Evolutionary conservation across 1,140 invertebrate species (phyloP), one percentile per base, ranked within the genome.

Genomic region (Popillia japonica): DNA sequence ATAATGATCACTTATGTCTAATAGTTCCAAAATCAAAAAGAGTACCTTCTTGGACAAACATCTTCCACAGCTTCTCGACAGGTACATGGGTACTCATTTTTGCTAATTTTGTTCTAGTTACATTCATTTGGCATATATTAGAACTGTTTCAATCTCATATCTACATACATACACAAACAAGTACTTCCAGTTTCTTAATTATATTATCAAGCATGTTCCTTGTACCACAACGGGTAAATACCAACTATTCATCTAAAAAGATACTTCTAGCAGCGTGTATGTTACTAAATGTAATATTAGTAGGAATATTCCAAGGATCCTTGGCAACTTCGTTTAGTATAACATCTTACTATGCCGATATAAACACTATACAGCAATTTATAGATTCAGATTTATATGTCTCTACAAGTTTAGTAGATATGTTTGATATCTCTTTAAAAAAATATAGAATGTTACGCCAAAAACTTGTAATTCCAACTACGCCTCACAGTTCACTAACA

Each of bases 1-100:
- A 80, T 20, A 84, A 82, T 44, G 88, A 89, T 80, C 74, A 83
- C 40, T 72, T 89, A 10, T 89, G 88, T 80, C 78, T 88, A 3
- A 78, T 88, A 3, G 86, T 86, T 0, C 87, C 87, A 0, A 87
- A 87, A 80, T 81, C 87, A 14, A 14, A 61, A 7, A 81, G 80
- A 40, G 85, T 88, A 79, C 88, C 87, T 1, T 80, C 87, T 44
- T 88, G 87, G 85, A 75, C 86, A 27, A 79, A 83, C 4, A 84
- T 88, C 6, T 87, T 86, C 82, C 72, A 83, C 20, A 82, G 86
- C 72, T 88, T 88, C 59, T 74, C 84, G 17, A 74, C 75, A 0
- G 77, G 72, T 0, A 79, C 86, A 11, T 89, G 87, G 87, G 22
- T 82, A 2, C 83, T 0, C 34, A 86, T 14, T 22, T 83, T 81